Conservation (phyloP, 2,888 invertebrate genomes). For the Sthenelais limicola region DNA sequence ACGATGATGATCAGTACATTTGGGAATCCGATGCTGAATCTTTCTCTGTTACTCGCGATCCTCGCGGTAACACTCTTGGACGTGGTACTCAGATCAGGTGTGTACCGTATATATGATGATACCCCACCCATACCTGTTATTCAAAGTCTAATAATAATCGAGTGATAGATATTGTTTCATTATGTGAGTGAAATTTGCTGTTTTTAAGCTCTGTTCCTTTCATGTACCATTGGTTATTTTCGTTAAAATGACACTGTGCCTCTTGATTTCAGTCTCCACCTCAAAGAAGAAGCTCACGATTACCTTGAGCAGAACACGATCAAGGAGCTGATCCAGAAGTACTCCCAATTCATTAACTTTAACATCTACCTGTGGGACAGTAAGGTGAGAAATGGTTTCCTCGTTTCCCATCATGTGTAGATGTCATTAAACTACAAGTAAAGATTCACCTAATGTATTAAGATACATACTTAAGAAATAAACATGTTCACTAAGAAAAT, state of each 20-base stretch:
- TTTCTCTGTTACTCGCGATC: constrained; percentile 93
- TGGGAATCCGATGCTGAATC: constrained; percentile 97
- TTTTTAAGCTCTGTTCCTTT: no score
- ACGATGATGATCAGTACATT: constrained; percentile 89
- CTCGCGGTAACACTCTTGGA: constrained; percentile 90
- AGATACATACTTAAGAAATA: no score
- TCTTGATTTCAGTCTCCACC: constrained; percentile 79
- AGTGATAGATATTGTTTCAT: no score
- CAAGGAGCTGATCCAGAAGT: constrained; percentile 92
- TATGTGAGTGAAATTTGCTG: no score
- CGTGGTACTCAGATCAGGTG: constrained; percentile 90
- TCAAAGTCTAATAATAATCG: no score
- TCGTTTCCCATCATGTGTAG: no score
- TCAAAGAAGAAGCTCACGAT: constrained; percentile 98
- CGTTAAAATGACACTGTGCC: neutral
- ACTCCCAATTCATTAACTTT: constrained; percentile 99
- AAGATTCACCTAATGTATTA: no score
- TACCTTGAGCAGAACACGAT: constrained; percentile 94
- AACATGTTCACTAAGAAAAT: no score
- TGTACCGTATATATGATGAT: no score
- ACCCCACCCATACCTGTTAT: no score
- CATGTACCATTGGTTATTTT: no score
- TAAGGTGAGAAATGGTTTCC: constrained; percentile 76
- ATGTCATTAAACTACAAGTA: no score
- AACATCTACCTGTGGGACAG: constrained; percentile 95